Conservation (phyloP, 2,113 vertebrate genomes). For the Mormyrus iriodes region DNA sequence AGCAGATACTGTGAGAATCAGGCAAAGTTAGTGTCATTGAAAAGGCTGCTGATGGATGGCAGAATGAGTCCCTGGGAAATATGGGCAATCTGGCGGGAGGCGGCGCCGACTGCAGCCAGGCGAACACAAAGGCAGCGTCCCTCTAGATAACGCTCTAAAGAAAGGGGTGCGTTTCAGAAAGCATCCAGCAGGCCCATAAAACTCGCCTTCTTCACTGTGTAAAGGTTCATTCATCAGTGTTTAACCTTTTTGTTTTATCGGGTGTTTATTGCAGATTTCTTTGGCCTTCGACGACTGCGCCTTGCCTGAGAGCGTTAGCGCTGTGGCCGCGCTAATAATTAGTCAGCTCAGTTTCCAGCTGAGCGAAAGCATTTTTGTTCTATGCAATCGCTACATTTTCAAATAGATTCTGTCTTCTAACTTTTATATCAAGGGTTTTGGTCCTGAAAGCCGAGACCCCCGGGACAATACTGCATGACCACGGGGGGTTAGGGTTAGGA, state of each 20-base stretch:
- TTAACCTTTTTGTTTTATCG: slow-evolving; percentile 63
- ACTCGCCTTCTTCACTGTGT: slow-evolving; percentile 48
- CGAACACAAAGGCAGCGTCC: slow-evolving; percentile 29
- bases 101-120: slow-evolving; percentile 46
- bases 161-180: slow-evolving; percentile 22
- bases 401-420: not conserved
- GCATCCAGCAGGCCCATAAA: slow-evolving; percentile 42
- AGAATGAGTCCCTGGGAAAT: slow-evolving; percentile 43
- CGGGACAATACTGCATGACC: not conserved
- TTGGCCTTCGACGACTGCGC: slow-evolving; percentile 56
- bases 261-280: slow-evolving; percentile 59
- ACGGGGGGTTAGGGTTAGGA: not conserved
- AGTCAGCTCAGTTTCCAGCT: not conserved
- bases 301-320: slow-evolving; percentile 64
- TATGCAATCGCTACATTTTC: not conserved
- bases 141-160: slow-evolving; percentile 46
- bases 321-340: slow-evolving; percentile 18
- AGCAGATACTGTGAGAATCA: slow-evolving; percentile 27
- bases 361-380: not conserved
- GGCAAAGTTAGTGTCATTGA: slow-evolving; percentile 42
- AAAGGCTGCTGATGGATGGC: slow-evolving; percentile 33
- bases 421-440: not conserved
- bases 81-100: slow-evolving; percentile 46
- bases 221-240: slow-evolving; percentile 68
- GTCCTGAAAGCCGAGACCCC: not conserved